A percentile compares a stretch with the other conserved stretches of the same genome.
phyloP scores from a whole-genome alignment of 2,888 invertebrate genomes.

The Pterobdella sp. region DNA sequence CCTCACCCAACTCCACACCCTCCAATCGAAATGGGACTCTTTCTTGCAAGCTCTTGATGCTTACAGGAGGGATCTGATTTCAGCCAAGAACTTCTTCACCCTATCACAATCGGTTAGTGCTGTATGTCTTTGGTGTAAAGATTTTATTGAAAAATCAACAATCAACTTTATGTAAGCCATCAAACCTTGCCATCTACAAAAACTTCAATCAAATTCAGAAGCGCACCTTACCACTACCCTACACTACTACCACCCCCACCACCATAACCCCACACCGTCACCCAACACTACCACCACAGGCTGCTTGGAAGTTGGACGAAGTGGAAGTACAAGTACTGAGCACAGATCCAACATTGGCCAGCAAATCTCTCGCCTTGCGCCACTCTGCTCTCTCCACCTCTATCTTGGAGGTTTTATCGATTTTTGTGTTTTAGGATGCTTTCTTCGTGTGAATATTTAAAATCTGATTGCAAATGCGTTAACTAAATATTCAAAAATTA shows the following conservation, averaged over 20 bases:
- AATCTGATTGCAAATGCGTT: no score
- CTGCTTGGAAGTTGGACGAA: constrained; percentile 65
- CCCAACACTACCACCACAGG: constrained; percentile 53
- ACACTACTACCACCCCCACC: background rate
- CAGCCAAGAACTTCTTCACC: constrained; percentile 66
- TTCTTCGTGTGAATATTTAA: no score
- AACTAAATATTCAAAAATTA: background rate
- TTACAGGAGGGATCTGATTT: constrained; percentile 61
- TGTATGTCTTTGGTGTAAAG: no score
- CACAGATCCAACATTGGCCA: constrained; percentile 60
- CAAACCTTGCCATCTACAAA: background rate
- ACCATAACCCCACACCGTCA: background rate
- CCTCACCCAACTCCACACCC: constrained; percentile 45
- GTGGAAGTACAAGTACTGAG: constrained; percentile 66
- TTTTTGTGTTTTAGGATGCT: background rate
- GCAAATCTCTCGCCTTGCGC: constrained; percentile 62
- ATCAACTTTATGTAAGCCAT: background rate
- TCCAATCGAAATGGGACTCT: constrained; percentile 54
- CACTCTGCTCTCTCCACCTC: constrained; percentile 62
- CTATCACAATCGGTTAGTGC: constrained; percentile 61
- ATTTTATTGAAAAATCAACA: background rate
- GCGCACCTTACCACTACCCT: background rate
- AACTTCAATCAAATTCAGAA: background rate
- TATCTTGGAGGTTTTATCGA: constrained; percentile 59
- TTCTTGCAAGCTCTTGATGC: constrained; percentile 66